Percentiles rank a stretch among this genome's conserved stretches.
These are phyloP conservation scores for Phaonia tiefii DNA, from an alignment of 2,888 invertebrate genomes.

Conservation along the genomic window DNA sequence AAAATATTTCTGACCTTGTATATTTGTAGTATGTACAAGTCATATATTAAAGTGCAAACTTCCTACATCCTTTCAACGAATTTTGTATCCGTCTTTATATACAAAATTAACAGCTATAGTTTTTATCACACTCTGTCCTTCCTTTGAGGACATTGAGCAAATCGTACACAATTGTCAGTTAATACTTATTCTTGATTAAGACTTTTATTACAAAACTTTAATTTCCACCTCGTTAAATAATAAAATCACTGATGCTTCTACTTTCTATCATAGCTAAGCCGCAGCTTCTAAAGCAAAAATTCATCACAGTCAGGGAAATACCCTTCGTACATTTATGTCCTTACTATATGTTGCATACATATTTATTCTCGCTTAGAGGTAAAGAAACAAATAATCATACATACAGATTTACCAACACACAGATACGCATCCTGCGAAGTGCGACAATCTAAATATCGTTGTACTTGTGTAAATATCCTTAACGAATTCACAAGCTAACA, in stretches of 20 bases:
- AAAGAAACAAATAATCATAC: constrained; percentile 6
- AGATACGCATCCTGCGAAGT: neutral
- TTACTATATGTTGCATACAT: neutral
- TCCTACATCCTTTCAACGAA: no score
- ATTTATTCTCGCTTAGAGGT: constrained; percentile 4
- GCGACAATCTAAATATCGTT: constrained; percentile 12
- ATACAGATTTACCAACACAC: constrained; percentile 2
- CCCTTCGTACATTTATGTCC: neutral
- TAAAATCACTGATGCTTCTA: constrained; percentile 17
- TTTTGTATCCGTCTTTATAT: no score
- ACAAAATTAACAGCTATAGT: no score
- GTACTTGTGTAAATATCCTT: constrained; percentile 23
- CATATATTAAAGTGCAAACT: no score
- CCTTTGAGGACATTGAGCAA: no score
- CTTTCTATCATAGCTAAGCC: no score
- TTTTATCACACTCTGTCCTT: no score
- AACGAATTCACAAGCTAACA: constrained; percentile 24
- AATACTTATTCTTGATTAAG: neutral
- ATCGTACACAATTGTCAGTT: no score
- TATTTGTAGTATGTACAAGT: no score
- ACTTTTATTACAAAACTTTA: neutral
- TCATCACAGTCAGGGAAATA: no score
- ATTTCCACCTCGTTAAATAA: constrained; percentile 16
- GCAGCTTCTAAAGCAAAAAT: no score
- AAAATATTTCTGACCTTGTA: no score